Base-by-base conservation (phyloP, 1,140 invertebrate species). In the Steinernema feltiae region DNA sequence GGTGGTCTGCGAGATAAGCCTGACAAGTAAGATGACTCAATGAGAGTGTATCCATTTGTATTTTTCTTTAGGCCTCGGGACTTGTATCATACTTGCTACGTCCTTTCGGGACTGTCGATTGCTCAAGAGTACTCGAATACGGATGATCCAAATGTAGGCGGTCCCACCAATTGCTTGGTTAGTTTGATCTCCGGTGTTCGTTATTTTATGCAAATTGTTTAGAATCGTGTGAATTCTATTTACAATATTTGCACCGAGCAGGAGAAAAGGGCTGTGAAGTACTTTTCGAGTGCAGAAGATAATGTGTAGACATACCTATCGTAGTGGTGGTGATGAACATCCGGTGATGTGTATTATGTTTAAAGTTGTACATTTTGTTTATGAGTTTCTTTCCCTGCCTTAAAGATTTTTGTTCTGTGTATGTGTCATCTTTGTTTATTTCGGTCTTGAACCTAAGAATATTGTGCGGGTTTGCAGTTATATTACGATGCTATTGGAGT, bases 1-100 rank as follows among this genome's bases (percentile, higher is more conserved):
- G 95, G 95, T 18, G 95, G 96, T 18, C 89, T 99, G n/a, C 88
- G 94, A 78, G 96, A 99, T 87, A 98, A 98, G 88, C 96, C 95
- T 76, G 92, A 91, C 83, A 96, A 94, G 92, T 94, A 89, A 89
- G 32, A 30, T 2, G 7, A 1, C 35, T 29, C 21, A 21, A 2
- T 17, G 1, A 1, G 21, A 18, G 21, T 31, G 0, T 7, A 17
- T 1, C 24, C 21, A 18, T 1, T 30, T 69, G 31, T 27, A 29
- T n/a, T 31, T 30, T 73, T 84, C 90, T 90, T 76, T 87, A 94
- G 93, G 87, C 89, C 90, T 71, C 88, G 91, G 80, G 97, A 98
- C 88, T 91, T 93, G 74, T 98, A 98, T 87, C 97, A 99, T 85
- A 97, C 95, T 0, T 98, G 95, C 87, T 98, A 99, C 85, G 92